Base-by-base conservation (phyloP, 2,113 vertebrate genomes). In the Callipepla californica region DNA sequence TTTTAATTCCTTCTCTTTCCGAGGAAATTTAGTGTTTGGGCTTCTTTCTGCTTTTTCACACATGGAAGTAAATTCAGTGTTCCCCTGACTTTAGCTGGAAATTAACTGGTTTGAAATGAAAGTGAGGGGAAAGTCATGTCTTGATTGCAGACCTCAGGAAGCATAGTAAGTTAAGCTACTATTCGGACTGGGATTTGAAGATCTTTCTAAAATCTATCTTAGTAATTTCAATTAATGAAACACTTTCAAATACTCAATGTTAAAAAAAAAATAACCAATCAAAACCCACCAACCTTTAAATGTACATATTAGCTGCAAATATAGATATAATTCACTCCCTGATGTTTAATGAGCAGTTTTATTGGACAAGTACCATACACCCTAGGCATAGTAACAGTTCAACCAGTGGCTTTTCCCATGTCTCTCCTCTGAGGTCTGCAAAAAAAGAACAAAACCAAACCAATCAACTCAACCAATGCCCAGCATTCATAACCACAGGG, bases 1-100 rank as follows among this genome's bases (percentile, higher is more conserved):
- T 84, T 68, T 20, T 28, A 70, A 22, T 81, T 69, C 30, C 38
- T 90, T 90, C 87, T 69, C 13, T 10, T 85, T 81, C 58, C 8
- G 58, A 73, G 30, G 15, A 79, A 61, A 26, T 44, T 89, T 63
- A 17, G 5, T 66, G 4, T 85, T 93, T 79, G 40, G 20, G 8
- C 34, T 68, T 91, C 28, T 30, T 87, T 91, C 87, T 95, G 26
- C 9, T 81, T 83, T 75, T 45, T 79, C n/a, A 38, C 19, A 50
- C 3, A 3, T n/a, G 59, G 28, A 65, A 70, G 28, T 73, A 74
- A 83, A 83, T 74, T 67, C 40, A 80, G 79, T 45, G 38, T 88
- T 78, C 4, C 23, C 11, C 5, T 13, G 6, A 50, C 8, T 1
- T 77, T 76, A 48, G 32, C 12, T 45, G 80, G 38, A 75, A 65